A percentile compares a stretch with the other conserved stretches of the same genome.
Conservation (phyloP, 2,797 vertebrate genomes). For the Kryptopterus vitreolus region DNA sequence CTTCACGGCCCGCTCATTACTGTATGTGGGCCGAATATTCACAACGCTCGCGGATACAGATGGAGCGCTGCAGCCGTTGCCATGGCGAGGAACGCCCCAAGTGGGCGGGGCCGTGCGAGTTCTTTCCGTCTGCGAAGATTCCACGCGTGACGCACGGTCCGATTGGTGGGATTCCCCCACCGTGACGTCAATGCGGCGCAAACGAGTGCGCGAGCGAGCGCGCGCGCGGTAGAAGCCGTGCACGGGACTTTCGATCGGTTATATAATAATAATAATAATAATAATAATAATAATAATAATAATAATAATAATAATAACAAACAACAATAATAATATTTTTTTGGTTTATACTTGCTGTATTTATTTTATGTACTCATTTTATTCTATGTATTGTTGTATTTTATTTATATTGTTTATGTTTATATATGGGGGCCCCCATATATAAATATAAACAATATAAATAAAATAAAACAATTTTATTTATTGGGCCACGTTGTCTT, state of each 20-base stretch:
- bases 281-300: background rate
- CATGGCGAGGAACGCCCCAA: conserved; percentile 35
- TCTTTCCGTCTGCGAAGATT: conserved; percentile 43
- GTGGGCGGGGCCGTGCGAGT: conserved; percentile 27
- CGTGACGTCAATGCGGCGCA: conserved; percentile 26
- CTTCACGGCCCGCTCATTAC: background rate
- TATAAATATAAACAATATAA: too few species aligned
- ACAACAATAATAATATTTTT: too few species aligned
- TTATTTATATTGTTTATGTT: too few species aligned
- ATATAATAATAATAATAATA: conserved; percentile 16
- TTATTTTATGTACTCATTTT: too few species aligned
- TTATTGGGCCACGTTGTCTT: too few species aligned
- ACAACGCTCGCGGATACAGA: background rate
- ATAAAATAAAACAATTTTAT: too few species aligned
- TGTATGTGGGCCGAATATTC: conserved; percentile 14
- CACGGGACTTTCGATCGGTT: background rate
- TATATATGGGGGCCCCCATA: too few species aligned
- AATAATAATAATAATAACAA: conserved; percentile 10
- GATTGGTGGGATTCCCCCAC: conserved; percentile 43
- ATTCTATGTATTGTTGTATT: too few species aligned
- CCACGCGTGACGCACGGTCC: conserved; percentile 40
- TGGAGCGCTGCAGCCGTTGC: conserved; percentile 29
- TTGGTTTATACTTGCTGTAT: too few species aligned
- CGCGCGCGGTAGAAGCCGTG: background rate
- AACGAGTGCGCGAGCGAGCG: background rate